phyloP scores from a whole-genome alignment of 2,797 vertebrate genomes.

The Tragopan temminckii region DNA sequence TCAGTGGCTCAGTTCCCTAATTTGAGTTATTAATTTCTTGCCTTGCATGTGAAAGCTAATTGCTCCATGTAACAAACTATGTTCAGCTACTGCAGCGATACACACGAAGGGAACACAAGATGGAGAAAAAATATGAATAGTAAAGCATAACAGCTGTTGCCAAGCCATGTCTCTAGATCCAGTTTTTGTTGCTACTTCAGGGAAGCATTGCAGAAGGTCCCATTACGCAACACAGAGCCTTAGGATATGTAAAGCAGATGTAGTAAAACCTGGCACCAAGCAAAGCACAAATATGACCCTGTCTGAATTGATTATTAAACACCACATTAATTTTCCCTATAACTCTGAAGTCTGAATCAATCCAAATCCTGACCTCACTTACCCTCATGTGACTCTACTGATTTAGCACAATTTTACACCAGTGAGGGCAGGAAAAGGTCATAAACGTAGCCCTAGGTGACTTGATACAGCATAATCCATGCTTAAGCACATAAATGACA shows the following conservation, averaged over 20 bases:
- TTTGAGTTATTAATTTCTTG: neutral
- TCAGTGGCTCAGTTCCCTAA: fast-evolving
- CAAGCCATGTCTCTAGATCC: neutral
- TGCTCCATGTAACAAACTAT: neutral
- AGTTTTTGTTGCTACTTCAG: neutral
- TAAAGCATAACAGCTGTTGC: fast-evolving
- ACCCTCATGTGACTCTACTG: neutral
- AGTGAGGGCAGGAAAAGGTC: neutral
- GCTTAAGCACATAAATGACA: neutral
- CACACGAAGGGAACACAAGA: neutral
- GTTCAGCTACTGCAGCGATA: neutral
- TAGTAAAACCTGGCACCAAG: conserved; percentile 5
- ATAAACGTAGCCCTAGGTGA: conserved; percentile 3
- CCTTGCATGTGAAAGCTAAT: neutral
- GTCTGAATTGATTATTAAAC: conserved; percentile 30
- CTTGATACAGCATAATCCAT: neutral
- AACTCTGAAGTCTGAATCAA: neutral
- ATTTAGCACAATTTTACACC: conserved; percentile 26
- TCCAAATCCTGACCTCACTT: neutral
- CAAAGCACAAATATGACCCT: neutral
- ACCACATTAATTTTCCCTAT: neutral
- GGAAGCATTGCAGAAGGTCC: neutral
- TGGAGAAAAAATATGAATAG: neutral
- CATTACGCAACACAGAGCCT: fast-evolving
- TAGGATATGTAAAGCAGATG: conserved; percentile 16